Conservation (phyloP, 2,888 invertebrate genomes). For the Plagiodera versicolora region DNA sequence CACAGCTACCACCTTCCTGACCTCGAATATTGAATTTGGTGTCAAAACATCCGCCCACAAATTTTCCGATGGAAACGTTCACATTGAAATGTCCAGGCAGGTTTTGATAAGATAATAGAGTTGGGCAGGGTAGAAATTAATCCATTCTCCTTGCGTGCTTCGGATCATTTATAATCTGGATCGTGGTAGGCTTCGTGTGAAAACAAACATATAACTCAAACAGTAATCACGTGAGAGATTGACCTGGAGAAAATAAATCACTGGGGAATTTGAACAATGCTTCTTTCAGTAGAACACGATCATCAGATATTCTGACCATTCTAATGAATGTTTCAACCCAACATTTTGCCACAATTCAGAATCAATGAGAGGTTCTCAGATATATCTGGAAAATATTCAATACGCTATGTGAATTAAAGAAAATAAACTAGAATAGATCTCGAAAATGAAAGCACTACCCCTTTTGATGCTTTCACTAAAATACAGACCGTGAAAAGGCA, state of each 20-base stretch:
- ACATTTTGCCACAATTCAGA: too few species aligned
- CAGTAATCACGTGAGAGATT: background rate
- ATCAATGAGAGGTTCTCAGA: too few species aligned
- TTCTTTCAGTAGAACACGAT: background rate
- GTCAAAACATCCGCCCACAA: background rate
- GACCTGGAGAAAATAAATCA: background rate
- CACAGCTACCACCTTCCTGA: too few species aligned
- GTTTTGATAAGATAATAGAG: background rate
- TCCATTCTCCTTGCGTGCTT: background rate
- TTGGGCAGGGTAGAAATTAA: background rate
- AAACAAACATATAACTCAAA: background rate
- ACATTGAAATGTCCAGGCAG: background rate
- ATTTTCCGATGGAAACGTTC: background rate
- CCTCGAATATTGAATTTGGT: background rate
- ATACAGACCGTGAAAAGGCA: too few species aligned
- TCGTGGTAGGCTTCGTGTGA: background rate
- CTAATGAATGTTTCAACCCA: too few species aligned
- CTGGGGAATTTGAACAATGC: slow-evolving; percentile 6
- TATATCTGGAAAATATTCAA: too few species aligned
- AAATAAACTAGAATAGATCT: too few species aligned
- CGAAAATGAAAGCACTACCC: too few species aligned
- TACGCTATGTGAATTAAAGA: too few species aligned
- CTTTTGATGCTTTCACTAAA: too few species aligned
- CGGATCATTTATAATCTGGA: background rate
- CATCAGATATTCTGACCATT: too few species aligned